These are phyloP conservation scores for Oreochromis spilurus DNA, from an alignment of 2,113 vertebrate genomes.

Conservation along the genomic window DNA sequence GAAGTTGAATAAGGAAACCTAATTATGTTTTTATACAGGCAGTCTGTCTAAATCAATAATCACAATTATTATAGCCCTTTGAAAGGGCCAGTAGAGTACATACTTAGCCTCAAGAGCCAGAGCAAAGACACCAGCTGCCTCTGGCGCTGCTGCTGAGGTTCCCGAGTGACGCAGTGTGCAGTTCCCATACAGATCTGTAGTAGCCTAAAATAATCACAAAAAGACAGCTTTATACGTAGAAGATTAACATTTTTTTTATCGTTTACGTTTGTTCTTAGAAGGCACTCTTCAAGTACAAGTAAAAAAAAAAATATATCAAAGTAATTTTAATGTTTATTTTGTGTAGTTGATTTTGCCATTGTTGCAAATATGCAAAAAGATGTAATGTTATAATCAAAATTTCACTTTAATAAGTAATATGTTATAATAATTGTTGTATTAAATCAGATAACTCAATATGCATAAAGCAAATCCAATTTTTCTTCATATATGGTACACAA, in stretches of 20 bases:
- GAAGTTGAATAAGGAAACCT: neutral
- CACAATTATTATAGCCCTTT: neutral
- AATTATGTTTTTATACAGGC: neutral
- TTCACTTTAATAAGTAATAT: neutral
- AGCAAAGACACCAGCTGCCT: conserved; percentile 96
- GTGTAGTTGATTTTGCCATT: neutral
- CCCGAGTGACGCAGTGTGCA: conserved; percentile 97
- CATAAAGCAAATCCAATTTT: neutral
- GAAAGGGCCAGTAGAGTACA: conserved; percentile 49
- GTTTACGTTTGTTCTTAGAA: neutral
- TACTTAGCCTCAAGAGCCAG: conserved; percentile 98
- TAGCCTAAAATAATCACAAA: conserved; percentile 79
- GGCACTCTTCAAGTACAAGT: neutral
- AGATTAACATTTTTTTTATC: neutral
- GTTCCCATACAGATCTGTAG: conserved; percentile 97
- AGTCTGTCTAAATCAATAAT: neutral
- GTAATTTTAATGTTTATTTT: neutral
- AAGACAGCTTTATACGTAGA: neutral
- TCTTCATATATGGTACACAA: neutral
- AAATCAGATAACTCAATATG: neutral
- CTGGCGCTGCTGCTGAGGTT: conserved; percentile 95
- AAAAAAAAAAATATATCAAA: neutral
- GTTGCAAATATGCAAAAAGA: neutral
- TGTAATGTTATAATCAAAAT: neutral
- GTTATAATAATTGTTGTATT: neutral